Base-by-base conservation (phyloP, 2,797 vertebrate genomes). In the Pseudomugil gertrudae region DNA sequence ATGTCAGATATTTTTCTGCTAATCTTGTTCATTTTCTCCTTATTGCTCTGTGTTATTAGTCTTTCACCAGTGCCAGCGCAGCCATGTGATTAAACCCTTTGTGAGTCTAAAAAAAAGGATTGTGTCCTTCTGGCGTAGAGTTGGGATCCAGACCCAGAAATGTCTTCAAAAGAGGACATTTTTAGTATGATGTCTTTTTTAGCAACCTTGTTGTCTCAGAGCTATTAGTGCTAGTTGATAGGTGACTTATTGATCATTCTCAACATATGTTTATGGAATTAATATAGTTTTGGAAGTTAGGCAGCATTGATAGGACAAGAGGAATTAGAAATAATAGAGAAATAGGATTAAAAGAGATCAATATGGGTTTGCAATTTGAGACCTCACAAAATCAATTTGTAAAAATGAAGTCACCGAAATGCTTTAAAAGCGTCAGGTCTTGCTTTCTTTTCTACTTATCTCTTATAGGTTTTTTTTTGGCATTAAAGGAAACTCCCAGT, bases 361-460 rank as follows among this genome's bases (percentile, higher is more conserved):
- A 60, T 66, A 19, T 58, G 14, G 15, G 23, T 63, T 55, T 58
- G 26, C n/a, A 58, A 15, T 35, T 45, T 1, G n/a, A 60, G 27
- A 9, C 35, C 36, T 4, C 52, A 24, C 35, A 68, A 60, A 23
- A 24, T 19, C n/a, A 40, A 50, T 48, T 51, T 66, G 32, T 72
- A 32, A 55, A 59, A 26, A 26, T 62, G 17, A 57, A 45, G 33
- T 30, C 24, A 38, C 26, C 15, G 26, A 27, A 53, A 24, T 9
- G 3, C 19, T 47, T 8, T 15, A 9, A 32, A 29, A 38, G 27
- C 19, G 4, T n/a, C 19, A 23, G 14, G 27, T 48, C 58, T 43
- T 40, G 11, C 8, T 0, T 0, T 33, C n/a, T 69, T 58, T 51
- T 3, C 29, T 40, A 23, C 1, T 17, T 19, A 8, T 58, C 53